A percentile compares a stretch with the other conserved stretches of the same genome.
phyloP scores from a whole-genome alignment of 2,113 vertebrate species.

The Beaufortia kweichowensis region DNA sequence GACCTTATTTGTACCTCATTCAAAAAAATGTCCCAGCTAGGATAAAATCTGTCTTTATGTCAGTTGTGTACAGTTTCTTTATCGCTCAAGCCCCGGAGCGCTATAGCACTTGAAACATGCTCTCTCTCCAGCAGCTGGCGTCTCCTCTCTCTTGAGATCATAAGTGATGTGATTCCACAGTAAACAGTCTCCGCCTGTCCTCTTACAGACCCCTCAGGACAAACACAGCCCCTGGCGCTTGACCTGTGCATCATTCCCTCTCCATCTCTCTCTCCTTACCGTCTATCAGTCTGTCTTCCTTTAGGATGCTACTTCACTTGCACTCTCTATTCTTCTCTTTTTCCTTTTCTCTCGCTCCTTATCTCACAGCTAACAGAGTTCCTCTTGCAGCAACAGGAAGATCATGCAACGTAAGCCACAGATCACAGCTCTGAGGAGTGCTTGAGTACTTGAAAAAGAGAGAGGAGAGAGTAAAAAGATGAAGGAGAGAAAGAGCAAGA shows the following conservation, averaged over 20 bases:
- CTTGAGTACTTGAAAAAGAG: background rate
- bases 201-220: constrained; percentile 15
- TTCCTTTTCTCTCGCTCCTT: constrained; percentile 56
- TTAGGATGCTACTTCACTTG: background rate
- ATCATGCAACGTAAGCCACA: constrained; percentile 59
- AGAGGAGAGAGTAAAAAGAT: constrained; percentile 20
- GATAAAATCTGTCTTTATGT: background rate
- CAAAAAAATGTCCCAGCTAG: background rate
- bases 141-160: constrained; percentile 7
- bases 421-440: constrained; percentile 56
- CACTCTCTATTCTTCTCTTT: background rate
- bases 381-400: constrained; percentile 70
- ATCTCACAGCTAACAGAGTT: constrained; percentile 69
- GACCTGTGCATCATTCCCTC: background rate
- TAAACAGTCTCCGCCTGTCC: constrained; percentile 10
- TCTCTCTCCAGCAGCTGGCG: constrained; percentile 13
- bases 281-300: constrained; percentile 6
- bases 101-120: background rate
- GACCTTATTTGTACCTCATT: too few relatives aligned
- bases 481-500: constrained; percentile 29
- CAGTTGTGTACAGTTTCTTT: background rate
- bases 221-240: constrained; percentile 16
- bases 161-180: constrained; percentile 5
- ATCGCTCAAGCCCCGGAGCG: background rate
- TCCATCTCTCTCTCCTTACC: background rate